These are phyloP conservation scores for Caenorhabditis sp. DNA, from an alignment of 2,888 invertebrate species.

Conservation along the genomic window DNA sequence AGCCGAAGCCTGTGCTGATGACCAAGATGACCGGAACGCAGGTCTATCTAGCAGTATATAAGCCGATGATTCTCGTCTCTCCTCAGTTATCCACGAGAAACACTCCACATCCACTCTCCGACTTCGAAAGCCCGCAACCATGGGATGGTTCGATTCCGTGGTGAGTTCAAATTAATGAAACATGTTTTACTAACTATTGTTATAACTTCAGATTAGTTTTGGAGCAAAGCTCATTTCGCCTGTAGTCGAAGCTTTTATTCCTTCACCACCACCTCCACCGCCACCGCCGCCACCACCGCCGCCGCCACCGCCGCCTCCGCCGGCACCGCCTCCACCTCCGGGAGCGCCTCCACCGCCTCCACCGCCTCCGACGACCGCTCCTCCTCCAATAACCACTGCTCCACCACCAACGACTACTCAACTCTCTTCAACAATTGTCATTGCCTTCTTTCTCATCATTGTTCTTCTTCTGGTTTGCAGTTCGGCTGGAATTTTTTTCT, in stretches of 20 bases:
- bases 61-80: too few relatives aligned
- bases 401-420: background rate
- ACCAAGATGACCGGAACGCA: background rate
- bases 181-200: too few relatives aligned
- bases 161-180: too few relatives aligned
- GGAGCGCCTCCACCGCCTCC: background rate
- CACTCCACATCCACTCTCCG: too few relatives aligned
- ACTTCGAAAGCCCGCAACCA: too few relatives aligned
- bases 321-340: too few relatives aligned
- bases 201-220: background rate
- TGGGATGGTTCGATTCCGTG: too few relatives aligned
- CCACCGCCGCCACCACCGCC: too few relatives aligned
- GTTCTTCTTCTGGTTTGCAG: background rate
- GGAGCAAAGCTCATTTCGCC: background rate
- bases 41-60: background rate
- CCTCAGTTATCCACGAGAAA: too few relatives aligned
- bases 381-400: background rate
- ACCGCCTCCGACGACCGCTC: background rate
- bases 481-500: slow-evolving; percentile 3
- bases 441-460: background rate
- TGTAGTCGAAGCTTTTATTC: background rate
- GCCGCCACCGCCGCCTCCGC: too few relatives aligned
- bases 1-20: background rate
- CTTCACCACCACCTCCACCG: background rate
- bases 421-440: background rate